phyloP scores from a whole-genome alignment of 2,888 invertebrate genomes.

The Trachelus iudaicus region DNA sequence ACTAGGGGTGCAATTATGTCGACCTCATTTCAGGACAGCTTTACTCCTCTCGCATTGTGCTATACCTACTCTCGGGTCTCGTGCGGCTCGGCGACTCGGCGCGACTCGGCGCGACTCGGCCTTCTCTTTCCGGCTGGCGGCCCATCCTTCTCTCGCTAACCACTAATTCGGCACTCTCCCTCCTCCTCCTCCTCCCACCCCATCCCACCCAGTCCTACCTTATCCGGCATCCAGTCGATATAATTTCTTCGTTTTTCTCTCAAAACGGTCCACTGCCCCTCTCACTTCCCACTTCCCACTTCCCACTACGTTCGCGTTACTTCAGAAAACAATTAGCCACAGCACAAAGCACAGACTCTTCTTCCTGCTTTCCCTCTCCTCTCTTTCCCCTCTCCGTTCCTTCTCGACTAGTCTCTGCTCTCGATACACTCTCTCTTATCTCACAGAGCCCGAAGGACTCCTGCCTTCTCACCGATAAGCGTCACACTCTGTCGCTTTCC shows the following conservation, averaged over 20 bases:
- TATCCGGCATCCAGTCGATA: neutral
- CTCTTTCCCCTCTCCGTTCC: neutral
- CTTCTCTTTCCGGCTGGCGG: conserved; percentile 9
- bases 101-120: no score
- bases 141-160: conserved; percentile 15
- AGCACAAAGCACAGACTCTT: conserved; percentile 10
- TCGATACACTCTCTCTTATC: no score
- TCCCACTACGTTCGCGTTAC: conserved; percentile 19
- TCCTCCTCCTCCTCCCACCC: conserved; percentile 1
- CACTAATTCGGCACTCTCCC: conserved; percentile 26
- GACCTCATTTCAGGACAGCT: conserved; percentile 58
- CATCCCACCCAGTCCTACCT: neutral
- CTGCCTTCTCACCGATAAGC: no score
- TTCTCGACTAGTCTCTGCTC: no score
- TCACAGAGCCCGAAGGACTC: no score
- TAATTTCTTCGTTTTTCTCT: conserved; percentile 9
- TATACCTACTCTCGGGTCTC: neutral
- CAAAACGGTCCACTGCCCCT: neutral
- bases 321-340: conserved; percentile 28
- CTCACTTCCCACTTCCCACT: no score
- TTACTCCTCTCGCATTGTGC: conserved; percentile 37
- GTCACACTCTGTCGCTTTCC: no score
- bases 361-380: neutral
- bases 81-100: no score
- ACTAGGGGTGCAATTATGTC: conserved; percentile 60